phyloP scores from a whole-genome alignment of 2,888 invertebrate species.

The Buathra laborator region DNA sequence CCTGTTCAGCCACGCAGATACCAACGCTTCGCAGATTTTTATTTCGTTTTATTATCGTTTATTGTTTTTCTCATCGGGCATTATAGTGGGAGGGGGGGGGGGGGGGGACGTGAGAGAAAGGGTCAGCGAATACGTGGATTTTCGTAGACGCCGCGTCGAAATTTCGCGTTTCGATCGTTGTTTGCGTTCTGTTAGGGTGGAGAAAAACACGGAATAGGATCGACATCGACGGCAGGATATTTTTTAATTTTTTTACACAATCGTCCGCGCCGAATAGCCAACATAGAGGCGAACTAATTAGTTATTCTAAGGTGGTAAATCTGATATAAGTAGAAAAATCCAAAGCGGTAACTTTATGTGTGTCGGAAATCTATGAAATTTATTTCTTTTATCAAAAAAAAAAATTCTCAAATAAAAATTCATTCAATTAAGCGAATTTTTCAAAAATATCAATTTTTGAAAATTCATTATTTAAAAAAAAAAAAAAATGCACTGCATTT shows the following conservation, averaged over 20 bases:
- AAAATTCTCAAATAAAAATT: too few relatives aligned
- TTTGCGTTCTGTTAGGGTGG: not conserved
- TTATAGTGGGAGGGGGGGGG: too few relatives aligned
- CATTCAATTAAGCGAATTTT: too few relatives aligned
- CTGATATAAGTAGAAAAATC: too few relatives aligned
- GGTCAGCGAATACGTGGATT: not conserved
- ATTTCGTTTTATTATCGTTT: slow-evolving; percentile 21
- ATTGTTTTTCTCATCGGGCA: slow-evolving; percentile 14
- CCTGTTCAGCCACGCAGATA: not conserved
- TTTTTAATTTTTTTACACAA: not conserved
- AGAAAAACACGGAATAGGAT: not conserved
- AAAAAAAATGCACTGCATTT: too few relatives aligned
- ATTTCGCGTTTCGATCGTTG: not conserved
- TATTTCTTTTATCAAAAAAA: too few relatives aligned
- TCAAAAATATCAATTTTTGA: too few relatives aligned
- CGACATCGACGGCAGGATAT: not conserved
- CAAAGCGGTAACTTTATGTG: too few relatives aligned
- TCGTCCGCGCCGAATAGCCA: not conserved
- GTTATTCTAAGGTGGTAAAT: too few relatives aligned
- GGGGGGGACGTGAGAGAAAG: not conserved
- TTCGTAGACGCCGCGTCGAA: not conserved
- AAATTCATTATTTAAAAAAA: too few relatives aligned
- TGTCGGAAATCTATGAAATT: too few relatives aligned
- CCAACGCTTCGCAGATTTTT: slow-evolving; percentile 31
- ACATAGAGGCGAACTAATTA: too few relatives aligned